Base-by-base conservation (phyloP, 2,888 invertebrate species). In the Drepana falcataria region DNA sequence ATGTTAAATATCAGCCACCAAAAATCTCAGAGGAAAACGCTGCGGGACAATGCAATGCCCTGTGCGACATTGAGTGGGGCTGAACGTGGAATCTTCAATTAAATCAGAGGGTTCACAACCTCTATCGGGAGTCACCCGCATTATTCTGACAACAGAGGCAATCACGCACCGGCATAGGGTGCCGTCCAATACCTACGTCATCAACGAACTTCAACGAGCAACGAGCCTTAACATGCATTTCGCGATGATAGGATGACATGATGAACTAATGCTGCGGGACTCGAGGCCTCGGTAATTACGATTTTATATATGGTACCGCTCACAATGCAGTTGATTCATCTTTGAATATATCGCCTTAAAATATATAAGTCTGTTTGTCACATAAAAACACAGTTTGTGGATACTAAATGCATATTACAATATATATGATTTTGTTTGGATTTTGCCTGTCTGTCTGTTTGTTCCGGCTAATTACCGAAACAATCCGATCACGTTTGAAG, bases 51-150 rank as follows among this genome's bases (percentile, higher is more conserved):
- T 75, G 69, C 70, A 59, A 63, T 66, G 70, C 65, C 72, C 71
- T 74, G 72, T 68, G 66, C 61, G 60, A 54, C 54, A 52, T 48
- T 52, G 54, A 59, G 58, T 60, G 68, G 67, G 75, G 73, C 72
- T 73, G 66, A 59, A 69, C 65, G 75, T 76, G 80, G 82, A 80
- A 81, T 83, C 79, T 84, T 85, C 87, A 86, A 87, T 88, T 86
- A 88, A 87, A 85, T 81, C 87, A 77, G 83, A 77, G 82, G 81
- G 86, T 82, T 81, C 83, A 83, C 82, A 83, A 81, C 83, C 79
- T 80, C 74, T 68, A 75, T 71, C 65, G 71, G 69, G 61, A 51
- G 40, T 7, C 51, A 75, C 87, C 88, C 88, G 87, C 85, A 87
- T 87, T 79, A 80, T 79, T 69, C 75, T 73, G 74, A 75, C 78